These are phyloP conservation scores for Neopelma chrysocephalum DNA, from an alignment of 2,797 vertebrate genomes.

Conservation along the genomic window DNA sequence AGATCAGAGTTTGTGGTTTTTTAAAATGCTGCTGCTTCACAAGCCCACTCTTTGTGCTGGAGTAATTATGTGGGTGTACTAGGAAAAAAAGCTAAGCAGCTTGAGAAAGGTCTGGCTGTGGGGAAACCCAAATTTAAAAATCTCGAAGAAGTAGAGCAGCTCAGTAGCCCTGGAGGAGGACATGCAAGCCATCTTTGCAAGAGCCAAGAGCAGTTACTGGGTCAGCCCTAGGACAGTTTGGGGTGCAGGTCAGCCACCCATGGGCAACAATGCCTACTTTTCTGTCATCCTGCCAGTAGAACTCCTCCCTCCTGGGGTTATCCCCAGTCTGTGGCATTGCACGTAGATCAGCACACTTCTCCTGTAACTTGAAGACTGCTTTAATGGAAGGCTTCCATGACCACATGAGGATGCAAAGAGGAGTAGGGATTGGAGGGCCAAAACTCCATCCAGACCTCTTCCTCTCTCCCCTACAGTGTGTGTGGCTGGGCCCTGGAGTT, in stretches of 20 bases:
- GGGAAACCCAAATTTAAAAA: conserved; percentile 66
- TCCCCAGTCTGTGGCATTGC: background rate
- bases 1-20: conserved; percentile 75
- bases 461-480: background rate
- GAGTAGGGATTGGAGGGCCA: background rate
- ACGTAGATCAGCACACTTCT: rapidly evolving
- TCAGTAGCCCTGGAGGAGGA: background rate
- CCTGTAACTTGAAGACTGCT: background rate
- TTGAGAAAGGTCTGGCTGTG: conserved; percentile 60
- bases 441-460: background rate
- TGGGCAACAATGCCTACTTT: background rate
- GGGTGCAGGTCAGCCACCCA: background rate
- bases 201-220: background rate
- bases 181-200: background rate
- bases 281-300: background rate
- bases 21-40: conserved; percentile 73
- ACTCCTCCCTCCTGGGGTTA: background rate
- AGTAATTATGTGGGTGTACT: conserved; percentile 76
- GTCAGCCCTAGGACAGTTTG: background rate
- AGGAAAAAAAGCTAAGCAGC: conserved; percentile 54
- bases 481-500: background rate
- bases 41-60: conserved; percentile 74
- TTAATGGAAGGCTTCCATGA: background rate
- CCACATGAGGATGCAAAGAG: background rate
- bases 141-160: background rate